Evolutionary conservation across 2,113 vertebrate species (phyloP), one percentile per base, ranked within the genome.

Genomic region (Tauraco erythrolophus): DNA sequence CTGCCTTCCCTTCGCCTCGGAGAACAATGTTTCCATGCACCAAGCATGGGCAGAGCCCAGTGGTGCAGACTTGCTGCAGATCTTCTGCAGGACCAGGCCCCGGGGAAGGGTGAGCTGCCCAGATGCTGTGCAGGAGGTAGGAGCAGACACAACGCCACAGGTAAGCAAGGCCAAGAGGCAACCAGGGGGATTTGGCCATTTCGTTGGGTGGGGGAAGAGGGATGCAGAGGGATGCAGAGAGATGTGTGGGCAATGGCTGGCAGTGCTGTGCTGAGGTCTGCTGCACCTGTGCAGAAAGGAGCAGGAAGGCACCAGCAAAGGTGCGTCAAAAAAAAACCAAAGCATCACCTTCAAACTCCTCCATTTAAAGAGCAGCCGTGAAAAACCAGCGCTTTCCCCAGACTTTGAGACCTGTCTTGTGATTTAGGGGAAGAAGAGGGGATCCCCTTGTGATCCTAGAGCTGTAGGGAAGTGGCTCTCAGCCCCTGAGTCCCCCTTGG

Each of bases 61-160:
- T 1, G 0, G 6, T 10, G 23, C 39, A 79, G 54, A 41, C 2
- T 4, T 3, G 3, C 0, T 0, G 54, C 28, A 45, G 16, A 6
- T 54, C 17, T 45, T 51, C 75, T n/a, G 7, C 50, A 48, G 57
- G 19, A 27, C 41, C 19, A 8, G 5, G n/a, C 30, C 27, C 37
- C 1, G 2, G 50, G 14, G 14, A 31, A 46, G 60, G 9, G 8
- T 33, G 13, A 56, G 30, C 10, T 1, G 0, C 33, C 46, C 43
- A 78, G 70, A 27, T 2, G 0, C 64, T 28, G 21, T 22, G 31
- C 6, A 24, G 48, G 43, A 84, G 30, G 68, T 14, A 39, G 2
- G 12, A 71, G 56, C 8, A 51, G 57, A 35, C 6, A 0, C 10
- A 10, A 64, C 22, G 15, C 31, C 31, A 11, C 3, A 13, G 28